A percentile compares a stretch with the other conserved stretches of the same genome.
Conservation (phyloP, 2,797 vertebrate species). For the Falco cherrug region DNA sequence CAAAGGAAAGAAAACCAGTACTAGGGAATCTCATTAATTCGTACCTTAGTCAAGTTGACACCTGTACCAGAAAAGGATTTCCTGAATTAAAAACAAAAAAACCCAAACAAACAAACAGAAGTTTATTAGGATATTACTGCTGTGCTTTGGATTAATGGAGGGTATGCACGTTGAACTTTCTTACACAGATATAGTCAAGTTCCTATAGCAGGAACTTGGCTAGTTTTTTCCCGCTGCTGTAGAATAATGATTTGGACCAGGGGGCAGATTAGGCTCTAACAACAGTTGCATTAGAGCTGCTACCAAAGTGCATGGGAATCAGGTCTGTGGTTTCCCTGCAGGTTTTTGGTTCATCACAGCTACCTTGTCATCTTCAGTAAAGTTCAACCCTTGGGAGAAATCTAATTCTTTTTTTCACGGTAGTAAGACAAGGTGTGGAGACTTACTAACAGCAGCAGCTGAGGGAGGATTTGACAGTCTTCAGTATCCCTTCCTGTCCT, state of each 20-base stretch:
- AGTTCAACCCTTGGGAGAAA: background rate
- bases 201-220: background rate
- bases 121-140: background rate
- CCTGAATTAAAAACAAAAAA: background rate
- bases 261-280: background rate
- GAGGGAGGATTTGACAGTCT: background rate
- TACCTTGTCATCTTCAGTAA: background rate
- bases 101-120: background rate
- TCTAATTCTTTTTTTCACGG: background rate
- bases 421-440: background rate
- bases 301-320: background rate
- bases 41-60: background rate
- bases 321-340: background rate
- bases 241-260: background rate
- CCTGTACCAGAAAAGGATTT: conserved; percentile 15
- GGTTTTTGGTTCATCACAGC: background rate
- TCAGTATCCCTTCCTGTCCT: background rate
- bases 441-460: background rate
- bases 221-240: background rate
- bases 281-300: background rate
- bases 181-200: background rate
- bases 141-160: background rate
- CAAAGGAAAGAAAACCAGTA: conserved; percentile 4
- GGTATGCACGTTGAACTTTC: background rate
- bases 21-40: background rate